Conservation (phyloP, 2,888 invertebrate species). For the Daptonema setosum region DNA sequence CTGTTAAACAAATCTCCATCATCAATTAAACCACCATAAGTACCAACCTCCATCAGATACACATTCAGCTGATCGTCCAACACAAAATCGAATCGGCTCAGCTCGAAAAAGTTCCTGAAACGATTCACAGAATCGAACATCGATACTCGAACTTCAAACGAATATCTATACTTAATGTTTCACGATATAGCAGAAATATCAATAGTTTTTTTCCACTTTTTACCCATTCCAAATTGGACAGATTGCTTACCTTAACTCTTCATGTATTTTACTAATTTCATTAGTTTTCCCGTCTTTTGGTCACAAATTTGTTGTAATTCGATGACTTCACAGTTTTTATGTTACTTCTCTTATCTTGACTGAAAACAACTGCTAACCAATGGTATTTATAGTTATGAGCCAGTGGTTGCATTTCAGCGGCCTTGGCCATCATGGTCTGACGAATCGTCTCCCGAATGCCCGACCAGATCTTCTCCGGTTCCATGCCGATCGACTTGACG, state of each 20-base stretch:
- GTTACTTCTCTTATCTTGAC: too few species aligned
- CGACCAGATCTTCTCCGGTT: slow-evolving; percentile 52
- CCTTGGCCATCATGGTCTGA: slow-evolving; percentile 24
- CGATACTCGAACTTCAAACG: background rate
- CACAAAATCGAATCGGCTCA: slow-evolving; percentile 80
- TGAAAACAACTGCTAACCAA: slow-evolving; percentile 26
- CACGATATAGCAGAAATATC: background rate
- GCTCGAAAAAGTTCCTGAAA: slow-evolving; percentile 54
- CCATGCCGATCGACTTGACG: slow-evolving; percentile 37
- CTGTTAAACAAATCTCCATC: too few species aligned
- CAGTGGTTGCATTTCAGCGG: slow-evolving; percentile 14
- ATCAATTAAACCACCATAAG: too few species aligned
- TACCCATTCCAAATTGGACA: background rate
- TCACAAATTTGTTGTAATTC: too few species aligned
- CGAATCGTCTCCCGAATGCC: slow-evolving; percentile 56
- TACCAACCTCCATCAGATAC: slow-evolving; percentile 52
- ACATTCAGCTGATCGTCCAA: slow-evolving; percentile 65
- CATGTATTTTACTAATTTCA: background rate
- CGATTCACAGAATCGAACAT: background rate
- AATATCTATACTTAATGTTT: too few species aligned
- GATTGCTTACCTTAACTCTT: background rate
- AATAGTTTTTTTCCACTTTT: background rate
- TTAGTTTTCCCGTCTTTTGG: too few species aligned
- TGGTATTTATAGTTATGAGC: slow-evolving; percentile 26
- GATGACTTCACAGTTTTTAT: too few species aligned